phyloP scores from a whole-genome alignment of 1,140 invertebrate genomes.

The Trichomalopsis sarcophagae region DNA sequence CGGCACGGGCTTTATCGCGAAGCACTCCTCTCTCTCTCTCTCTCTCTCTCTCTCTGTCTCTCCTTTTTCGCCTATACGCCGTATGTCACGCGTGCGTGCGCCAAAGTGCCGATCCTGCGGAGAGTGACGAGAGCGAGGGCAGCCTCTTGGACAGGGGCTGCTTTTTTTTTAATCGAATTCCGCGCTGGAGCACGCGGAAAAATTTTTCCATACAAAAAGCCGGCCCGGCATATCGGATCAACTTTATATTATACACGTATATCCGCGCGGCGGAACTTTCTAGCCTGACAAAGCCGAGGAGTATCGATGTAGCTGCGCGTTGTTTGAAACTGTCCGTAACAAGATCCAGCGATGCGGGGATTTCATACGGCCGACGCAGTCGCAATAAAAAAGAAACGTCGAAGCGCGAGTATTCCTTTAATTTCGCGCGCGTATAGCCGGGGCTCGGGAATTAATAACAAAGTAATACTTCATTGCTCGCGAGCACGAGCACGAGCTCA shows the following conservation, averaged over 20 bases:
- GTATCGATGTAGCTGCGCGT: no score
- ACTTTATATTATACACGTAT: not conserved
- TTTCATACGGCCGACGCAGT: not conserved
- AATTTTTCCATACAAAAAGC: slow-evolving; percentile 7
- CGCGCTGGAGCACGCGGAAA: not conserved
- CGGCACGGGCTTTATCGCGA: slow-evolving; percentile 51
- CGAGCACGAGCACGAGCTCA: slow-evolving; percentile 44
- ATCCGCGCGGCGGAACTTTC: no score
- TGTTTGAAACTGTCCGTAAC: not conserved
- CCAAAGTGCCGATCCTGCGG: slow-evolving; percentile 38
- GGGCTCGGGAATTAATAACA: slow-evolving; percentile 71
- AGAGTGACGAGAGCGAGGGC: slow-evolving; percentile 7
- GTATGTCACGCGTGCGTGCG: slow-evolving; percentile 49
- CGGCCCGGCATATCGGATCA: slow-evolving; percentile 9
- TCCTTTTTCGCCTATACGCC: slow-evolving; percentile 13
- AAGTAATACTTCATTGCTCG: slow-evolving; percentile 71
- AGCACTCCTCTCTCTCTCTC: slow-evolving; percentile 49
- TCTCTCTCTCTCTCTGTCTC: slow-evolving; percentile 3
- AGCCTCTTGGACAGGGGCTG: not conserved
- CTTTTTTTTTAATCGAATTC: slow-evolving; percentile 31
- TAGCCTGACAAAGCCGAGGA: not conserved
- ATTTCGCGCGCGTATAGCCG: not conserved
- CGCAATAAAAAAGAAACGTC: slow-evolving; percentile 22
- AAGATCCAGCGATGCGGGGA: no score
- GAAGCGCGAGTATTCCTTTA: slow-evolving; percentile 24